These are phyloP conservation scores for Antheraea yamamai DNA, from an alignment of 2,888 invertebrate species.

Conservation along the genomic window DNA sequence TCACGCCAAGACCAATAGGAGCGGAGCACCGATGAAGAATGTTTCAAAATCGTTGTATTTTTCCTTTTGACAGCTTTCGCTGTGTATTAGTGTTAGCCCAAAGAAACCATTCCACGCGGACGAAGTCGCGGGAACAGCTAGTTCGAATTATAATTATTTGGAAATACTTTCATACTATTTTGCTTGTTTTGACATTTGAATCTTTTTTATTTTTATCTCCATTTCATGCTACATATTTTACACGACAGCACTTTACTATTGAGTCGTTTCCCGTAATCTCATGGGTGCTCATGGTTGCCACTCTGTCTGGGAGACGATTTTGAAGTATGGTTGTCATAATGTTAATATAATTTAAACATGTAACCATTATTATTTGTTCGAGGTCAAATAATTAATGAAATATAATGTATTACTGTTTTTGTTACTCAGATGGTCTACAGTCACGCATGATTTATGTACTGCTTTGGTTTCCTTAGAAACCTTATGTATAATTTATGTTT, in stretches of 20 bases:
- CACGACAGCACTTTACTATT: conserved; percentile 43
- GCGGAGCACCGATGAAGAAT: no score
- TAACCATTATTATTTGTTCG: background rate
- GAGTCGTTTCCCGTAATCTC: conserved; percentile 47
- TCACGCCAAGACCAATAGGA: no score
- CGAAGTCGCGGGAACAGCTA: no score
- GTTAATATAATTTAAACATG: background rate
- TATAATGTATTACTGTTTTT: background rate
- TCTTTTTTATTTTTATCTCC: conserved; percentile 12
- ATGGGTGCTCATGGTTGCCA: conserved; percentile 42
- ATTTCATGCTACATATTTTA: conserved; percentile 24
- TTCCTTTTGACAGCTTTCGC: no score
- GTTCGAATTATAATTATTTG: background rate
- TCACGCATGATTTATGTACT: background rate
- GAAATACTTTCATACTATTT: background rate
- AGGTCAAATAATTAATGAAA: background rate
- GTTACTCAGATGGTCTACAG: background rate
- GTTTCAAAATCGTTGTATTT: no score
- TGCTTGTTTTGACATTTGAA: background rate
- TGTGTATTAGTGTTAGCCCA: no score
- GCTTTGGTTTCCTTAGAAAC: background rate
- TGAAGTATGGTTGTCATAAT: conserved; percentile 16
- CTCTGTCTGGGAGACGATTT: conserved; percentile 37
- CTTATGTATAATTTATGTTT: background rate
- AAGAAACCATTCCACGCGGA: no score